phyloP scores from a whole-genome alignment of 64 coral and sea anemone species.

The Porites australiensis region DNA sequence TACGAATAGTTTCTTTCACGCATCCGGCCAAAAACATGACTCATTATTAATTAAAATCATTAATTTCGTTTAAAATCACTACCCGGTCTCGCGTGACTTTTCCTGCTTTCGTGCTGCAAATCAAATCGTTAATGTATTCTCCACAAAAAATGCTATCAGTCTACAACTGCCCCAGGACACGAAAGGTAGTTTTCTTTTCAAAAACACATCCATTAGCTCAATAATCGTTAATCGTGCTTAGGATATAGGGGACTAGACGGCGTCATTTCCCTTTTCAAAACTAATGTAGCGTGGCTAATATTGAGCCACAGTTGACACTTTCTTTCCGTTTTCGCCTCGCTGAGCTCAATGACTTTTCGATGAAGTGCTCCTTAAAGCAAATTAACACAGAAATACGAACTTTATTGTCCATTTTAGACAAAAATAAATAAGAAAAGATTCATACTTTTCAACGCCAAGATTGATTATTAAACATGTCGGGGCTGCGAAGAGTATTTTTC shows the following conservation, averaged over 20 bases:
- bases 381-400: constrained; percentile 54
- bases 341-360: constrained; percentile 43
- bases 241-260: constrained; percentile 70
- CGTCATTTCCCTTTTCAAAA: constrained; percentile 75
- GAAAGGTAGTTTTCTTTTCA: constrained; percentile 72
- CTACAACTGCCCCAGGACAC: constrained; percentile 52
- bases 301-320: constrained; percentile 66
- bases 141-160: constrained; percentile 44
- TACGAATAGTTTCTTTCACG: constrained; percentile 3
- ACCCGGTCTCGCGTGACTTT: constrained; percentile 42
- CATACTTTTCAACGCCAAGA: constrained; percentile 12
- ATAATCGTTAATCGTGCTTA: constrained; percentile 79
- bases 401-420: constrained; percentile 44
- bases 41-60: not conserved
- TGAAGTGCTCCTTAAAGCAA: constrained; percentile 66
- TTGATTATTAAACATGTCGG: not conserved
- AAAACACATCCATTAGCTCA: constrained; percentile 85
- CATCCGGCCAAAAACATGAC: constrained; percentile 4
- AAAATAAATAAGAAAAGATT: constrained; percentile 28
- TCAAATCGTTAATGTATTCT: constrained; percentile 61
- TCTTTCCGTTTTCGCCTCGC: constrained; percentile 50
- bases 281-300: constrained; percentile 79
- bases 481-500: constrained; percentile 17
- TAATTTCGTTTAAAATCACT: constrained; percentile 27
- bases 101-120: constrained; percentile 50